phyloP scores from a whole-genome alignment of 2,113 vertebrate species.

The Speoplatyrhinus poulsoni region DNA sequence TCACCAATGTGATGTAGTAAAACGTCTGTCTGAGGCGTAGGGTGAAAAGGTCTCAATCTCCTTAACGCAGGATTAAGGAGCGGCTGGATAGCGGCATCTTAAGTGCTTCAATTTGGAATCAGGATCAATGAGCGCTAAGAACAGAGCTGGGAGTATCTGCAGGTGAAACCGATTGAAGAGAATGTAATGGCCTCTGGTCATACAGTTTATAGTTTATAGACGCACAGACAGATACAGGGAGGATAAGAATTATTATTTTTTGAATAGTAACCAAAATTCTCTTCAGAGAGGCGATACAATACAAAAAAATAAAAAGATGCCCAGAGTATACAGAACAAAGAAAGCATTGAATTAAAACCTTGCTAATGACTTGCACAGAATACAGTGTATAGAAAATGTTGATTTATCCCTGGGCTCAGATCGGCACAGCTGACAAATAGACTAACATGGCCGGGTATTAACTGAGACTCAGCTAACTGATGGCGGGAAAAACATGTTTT shows the following conservation, averaged over 20 bases:
- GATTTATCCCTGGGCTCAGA: background rate
- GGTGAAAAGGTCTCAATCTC: slow-evolving; percentile 68
- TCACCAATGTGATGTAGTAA: slow-evolving; percentile 41
- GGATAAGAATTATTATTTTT: too few relatives aligned
- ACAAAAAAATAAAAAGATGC: too few relatives aligned
- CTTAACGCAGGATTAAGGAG: slow-evolving; percentile 67
- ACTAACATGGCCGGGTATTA: background rate
- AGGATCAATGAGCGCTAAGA: slow-evolving; percentile 67
- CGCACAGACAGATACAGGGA: too few relatives aligned
- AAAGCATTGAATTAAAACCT: too few relatives aligned
- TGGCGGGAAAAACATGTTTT: slow-evolving; percentile 67
- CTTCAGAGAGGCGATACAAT: too few relatives aligned
- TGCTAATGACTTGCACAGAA: background rate
- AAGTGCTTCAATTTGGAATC: slow-evolving; percentile 69
- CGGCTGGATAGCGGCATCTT: slow-evolving; percentile 70
- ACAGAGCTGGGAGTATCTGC: slow-evolving; percentile 55
- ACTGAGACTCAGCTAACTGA: background rate
- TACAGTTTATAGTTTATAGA: background rate
- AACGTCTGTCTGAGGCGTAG: slow-evolving; percentile 48
- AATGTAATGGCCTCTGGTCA: slow-evolving; percentile 55
- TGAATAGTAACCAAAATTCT: background rate
- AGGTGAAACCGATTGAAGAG: slow-evolving; percentile 64
- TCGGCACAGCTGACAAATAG: background rate
- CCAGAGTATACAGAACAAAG: too few relatives aligned
- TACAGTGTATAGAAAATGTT: slow-evolving; percentile 4